Evolutionary conservation across 2,888 invertebrate genomes (phyloP).

Genomic region (Helleia helle): DNA sequence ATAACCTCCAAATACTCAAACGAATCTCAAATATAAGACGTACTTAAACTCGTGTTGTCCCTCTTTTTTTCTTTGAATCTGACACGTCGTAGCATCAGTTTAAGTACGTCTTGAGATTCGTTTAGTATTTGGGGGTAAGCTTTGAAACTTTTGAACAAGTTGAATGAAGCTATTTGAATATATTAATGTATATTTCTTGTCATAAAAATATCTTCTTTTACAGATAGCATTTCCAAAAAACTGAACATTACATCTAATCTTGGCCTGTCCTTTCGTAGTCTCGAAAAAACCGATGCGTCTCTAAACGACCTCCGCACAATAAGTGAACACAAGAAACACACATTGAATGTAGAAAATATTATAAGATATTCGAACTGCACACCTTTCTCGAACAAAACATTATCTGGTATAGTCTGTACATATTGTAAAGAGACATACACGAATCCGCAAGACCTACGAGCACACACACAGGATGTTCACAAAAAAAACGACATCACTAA

Average conservation of each 20-base stretch:
- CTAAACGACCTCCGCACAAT: conserved; percentile 23
- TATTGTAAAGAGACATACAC: conserved; percentile 44
- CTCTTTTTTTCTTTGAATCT: too few relatives aligned
- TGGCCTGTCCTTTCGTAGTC: conserved; percentile 33
- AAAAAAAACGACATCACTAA: conserved; percentile 30
- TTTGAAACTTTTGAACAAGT: too few relatives aligned
- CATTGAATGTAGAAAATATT: conserved; percentile 42
- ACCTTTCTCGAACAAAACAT: conserved; percentile 49
- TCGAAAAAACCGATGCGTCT: conserved; percentile 28
- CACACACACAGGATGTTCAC: conserved; percentile 35
- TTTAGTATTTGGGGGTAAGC: too few relatives aligned
- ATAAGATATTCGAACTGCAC: conserved; percentile 56
- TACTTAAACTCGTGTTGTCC: too few relatives aligned
- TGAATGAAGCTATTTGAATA: too few relatives aligned
- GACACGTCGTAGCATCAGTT: too few relatives aligned
- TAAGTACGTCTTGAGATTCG: too few relatives aligned
- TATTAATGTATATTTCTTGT: too few relatives aligned
- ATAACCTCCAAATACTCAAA: too few relatives aligned
- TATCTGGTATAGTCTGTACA: conserved; percentile 46
- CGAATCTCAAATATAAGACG: too few relatives aligned
- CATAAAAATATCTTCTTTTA: too few relatives aligned
- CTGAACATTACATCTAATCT: conserved; percentile 26
- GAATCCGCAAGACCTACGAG: conserved; percentile 31
- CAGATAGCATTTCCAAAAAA: conserved; percentile 22
- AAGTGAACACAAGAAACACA: conserved; percentile 44